Conservation (phyloP, 2,113 vertebrate genomes). For the Calidris pugnax region DNA sequence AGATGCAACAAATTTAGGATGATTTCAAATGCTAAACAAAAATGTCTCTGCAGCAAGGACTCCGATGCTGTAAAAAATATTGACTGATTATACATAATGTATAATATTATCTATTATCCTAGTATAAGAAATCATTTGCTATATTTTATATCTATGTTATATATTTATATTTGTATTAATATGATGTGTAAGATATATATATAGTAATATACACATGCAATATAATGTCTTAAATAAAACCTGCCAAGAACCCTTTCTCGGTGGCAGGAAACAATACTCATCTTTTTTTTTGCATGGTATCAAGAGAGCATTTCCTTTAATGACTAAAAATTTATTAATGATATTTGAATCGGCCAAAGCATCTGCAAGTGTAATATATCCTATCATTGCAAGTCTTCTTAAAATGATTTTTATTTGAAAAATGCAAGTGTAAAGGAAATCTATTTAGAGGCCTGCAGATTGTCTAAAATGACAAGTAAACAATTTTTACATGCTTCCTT, state of each 20-base stretch:
- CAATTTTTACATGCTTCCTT: not conserved
- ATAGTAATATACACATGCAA: not conserved
- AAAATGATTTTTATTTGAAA: not conserved
- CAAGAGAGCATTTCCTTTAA: not conserved
- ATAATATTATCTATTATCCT: not conserved
- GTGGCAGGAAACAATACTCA: fast-evolving
- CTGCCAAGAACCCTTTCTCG: not conserved
- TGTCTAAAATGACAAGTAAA: not conserved
- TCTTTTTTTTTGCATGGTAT: not conserved
- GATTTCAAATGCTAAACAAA: not conserved
- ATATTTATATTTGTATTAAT: not conserved
- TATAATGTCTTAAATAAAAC: not conserved
- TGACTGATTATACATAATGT: not conserved
- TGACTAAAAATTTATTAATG: not conserved
- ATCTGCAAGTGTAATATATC: not conserved
- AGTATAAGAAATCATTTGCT: not conserved
- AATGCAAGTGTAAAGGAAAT: not conserved
- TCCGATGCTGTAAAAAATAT: not conserved
- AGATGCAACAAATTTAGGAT: not conserved
- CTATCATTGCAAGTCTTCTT: not conserved
- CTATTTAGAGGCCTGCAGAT: not conserved
- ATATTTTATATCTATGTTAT: not conserved
- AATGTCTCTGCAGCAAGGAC: not conserved
- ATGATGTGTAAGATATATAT: not conserved
- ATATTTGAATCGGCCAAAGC: not conserved